Percentiles rank a stretch among this genome's conserved stretches.
Conservation (phyloP, 1,140 invertebrate species). For the Uloborus diversus region DNA sequence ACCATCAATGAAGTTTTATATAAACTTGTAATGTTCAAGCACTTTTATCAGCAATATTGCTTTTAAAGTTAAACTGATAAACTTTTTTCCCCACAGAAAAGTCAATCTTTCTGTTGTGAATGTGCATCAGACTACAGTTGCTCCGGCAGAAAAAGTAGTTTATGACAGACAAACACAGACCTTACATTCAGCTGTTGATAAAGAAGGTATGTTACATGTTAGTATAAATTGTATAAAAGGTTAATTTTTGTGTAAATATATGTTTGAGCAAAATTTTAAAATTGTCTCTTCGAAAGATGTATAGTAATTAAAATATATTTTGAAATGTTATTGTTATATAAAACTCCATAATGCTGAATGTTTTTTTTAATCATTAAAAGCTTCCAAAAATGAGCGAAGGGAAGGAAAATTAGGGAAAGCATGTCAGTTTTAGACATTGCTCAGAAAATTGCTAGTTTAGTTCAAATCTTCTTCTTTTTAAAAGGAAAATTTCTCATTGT, state of each 20-base stretch:
- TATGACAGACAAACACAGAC: slow-evolving; percentile 97
- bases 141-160: slow-evolving; percentile 88
- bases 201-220: slow-evolving; percentile 29
- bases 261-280: too few species aligned
- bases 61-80: not conserved
- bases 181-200: slow-evolving; percentile 62
- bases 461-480: too few species aligned
- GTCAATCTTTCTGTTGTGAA: slow-evolving; percentile 72
- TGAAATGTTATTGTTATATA: too few species aligned
- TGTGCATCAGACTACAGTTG: slow-evolving; percentile 92
- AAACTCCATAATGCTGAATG: too few species aligned
- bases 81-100: slow-evolving; percentile 17
- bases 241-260: not conserved
- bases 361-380: too few species aligned
- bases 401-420: too few species aligned
- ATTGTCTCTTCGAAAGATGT: too few species aligned
- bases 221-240: not conserved
- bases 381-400: too few species aligned
- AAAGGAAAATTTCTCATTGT: too few species aligned
- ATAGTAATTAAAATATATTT: too few species aligned
- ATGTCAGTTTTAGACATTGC: too few species aligned
- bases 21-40: not conserved
- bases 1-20: not conserved
- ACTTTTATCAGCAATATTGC: not conserved
- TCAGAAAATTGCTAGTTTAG: too few species aligned